Conservation (phyloP, 2,113 vertebrate species). For the Asarcornis scutulata region DNA sequence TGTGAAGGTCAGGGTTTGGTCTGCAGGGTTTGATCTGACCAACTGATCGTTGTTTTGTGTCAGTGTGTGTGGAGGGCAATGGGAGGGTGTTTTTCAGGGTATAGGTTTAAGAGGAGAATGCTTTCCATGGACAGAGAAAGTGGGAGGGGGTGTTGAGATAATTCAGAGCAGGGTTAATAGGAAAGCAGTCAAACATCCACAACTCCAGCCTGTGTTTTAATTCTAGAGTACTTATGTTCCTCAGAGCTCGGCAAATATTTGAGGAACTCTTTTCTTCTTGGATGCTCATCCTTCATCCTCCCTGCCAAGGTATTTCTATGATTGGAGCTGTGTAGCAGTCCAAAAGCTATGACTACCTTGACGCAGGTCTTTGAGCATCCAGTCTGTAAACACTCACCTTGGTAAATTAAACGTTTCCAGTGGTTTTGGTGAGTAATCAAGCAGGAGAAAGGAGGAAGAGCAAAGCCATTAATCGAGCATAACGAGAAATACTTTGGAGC, state of each 20-base stretch:
- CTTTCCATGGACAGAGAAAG: neutral
- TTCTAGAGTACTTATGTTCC: neutral
- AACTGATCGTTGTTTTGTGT: neutral
- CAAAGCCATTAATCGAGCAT: neutral
- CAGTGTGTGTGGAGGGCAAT: rapidly evolving
- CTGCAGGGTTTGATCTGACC: neutral
- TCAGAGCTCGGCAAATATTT: neutral
- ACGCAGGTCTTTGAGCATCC: neutral
- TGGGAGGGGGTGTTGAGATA: neutral
- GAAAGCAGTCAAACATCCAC: rapidly evolving
- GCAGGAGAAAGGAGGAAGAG: neutral
- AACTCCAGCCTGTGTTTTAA: neutral
- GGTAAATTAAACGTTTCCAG: neutral
- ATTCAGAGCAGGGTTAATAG: neutral
- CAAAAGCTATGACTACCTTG: neutral
- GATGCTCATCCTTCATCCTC: neutral
- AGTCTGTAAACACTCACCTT: neutral
- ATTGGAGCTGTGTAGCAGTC: neutral
- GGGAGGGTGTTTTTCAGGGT: neutral
- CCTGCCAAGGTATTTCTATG: neutral
- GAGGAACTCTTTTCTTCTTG: neutral
- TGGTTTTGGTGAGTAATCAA: neutral
- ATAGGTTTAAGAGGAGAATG: rapidly evolving
- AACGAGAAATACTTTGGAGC: neutral
- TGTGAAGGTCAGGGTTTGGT: neutral